Evolutionary conservation across 2,797 vertebrate species (phyloP), one percentile per base, ranked within the genome.

Genomic region (Danio tinwini): DNA sequence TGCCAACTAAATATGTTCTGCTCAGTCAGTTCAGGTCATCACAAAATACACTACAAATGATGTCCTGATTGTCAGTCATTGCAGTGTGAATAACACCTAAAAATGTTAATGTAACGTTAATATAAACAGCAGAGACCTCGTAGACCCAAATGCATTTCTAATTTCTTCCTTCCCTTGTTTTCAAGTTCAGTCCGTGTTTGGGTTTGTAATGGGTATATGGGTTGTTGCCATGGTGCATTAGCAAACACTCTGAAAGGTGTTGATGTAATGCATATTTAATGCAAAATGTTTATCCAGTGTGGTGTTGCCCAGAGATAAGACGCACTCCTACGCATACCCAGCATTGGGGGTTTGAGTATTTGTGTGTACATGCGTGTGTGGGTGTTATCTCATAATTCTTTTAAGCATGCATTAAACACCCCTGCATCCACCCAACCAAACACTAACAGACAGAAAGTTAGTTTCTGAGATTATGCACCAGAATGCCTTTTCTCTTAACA

Each of bases 251-350:
- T 44, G 42, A 29, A 78, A 78, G 47, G 45, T 73, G 62, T 61
- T 78, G 70, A 67, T 74, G 62, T 74, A 62, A 78, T 74, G 53
- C 62, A 82, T 78, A 8, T 74, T 78, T 82, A 82, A 74, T 82
- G 63, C 47, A 53, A 44, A 59, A 45, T 72, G 68, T 79, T 79
- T 72, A 79, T 63, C 59, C 49, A 64, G 71, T 64, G 59, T 44
- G 47, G 11, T 78, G 76, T 62, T 62, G 45, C 44, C 13, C 16
- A 78, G 44, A 78, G 37, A 52, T 56, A 49, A 76, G 53, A 70
- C 50, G 1, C 55, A 76, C 73, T 62, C 64, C 19, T 19, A 61
- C 52, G 49, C 70, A 80, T 17, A 59, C 70, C 37, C 53, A 44
- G 49, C 21, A 78, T 53, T 62, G 6, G 14, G 58, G 29, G 39